Percentiles rank a stretch among this genome's conserved stretches.
These are phyloP conservation scores for Poecilia picta DNA, from an alignment of 2,797 vertebrate genomes.

Conservation along the genomic window DNA sequence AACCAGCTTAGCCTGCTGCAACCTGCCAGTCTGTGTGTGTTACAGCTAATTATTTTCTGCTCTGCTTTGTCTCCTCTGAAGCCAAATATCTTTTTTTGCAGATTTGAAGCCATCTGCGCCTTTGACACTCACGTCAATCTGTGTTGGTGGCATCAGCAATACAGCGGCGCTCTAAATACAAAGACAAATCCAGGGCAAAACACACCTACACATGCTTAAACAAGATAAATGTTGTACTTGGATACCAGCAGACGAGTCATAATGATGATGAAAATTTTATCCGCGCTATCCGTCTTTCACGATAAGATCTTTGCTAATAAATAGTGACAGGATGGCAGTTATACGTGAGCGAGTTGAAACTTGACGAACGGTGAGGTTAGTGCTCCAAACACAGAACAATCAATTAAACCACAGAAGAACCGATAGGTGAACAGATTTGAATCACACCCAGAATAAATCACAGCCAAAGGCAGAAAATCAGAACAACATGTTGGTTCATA, in stretches of 20 bases:
- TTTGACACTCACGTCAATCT: slow-evolving; percentile 26
- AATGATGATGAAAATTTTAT: slow-evolving; percentile 32
- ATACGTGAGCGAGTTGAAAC: slow-evolving; percentile 44
- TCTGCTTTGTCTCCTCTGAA: slow-evolving; percentile 22
- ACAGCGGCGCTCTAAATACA: background rate
- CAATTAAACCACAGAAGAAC: background rate
- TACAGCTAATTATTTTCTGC: slow-evolving; percentile 8
- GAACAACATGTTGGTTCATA: background rate
- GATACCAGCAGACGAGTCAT: slow-evolving; percentile 31
- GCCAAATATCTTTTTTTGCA: slow-evolving; percentile 25
- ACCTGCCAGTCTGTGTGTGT: slow-evolving; percentile 32
- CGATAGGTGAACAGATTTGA: background rate
- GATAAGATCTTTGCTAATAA: slow-evolving; percentile 50
- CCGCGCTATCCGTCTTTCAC: slow-evolving; percentile 45
- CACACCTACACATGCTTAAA: background rate
- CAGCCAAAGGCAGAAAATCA: background rate
- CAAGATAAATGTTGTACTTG: slow-evolving; percentile 2
- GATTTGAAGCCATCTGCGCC: slow-evolving; percentile 19
- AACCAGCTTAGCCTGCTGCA: slow-evolving; percentile 54
- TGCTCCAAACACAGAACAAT: slow-evolving; percentile 7
- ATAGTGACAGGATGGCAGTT: slow-evolving; percentile 45
- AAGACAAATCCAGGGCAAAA: background rate
- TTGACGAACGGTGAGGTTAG: slow-evolving; percentile 28
- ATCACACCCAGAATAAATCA: background rate
- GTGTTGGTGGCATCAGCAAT: slow-evolving; percentile 19